Evolutionary conservation across 2,113 vertebrate species (phyloP).

Genomic region (Lucifuga dentata): DNA sequence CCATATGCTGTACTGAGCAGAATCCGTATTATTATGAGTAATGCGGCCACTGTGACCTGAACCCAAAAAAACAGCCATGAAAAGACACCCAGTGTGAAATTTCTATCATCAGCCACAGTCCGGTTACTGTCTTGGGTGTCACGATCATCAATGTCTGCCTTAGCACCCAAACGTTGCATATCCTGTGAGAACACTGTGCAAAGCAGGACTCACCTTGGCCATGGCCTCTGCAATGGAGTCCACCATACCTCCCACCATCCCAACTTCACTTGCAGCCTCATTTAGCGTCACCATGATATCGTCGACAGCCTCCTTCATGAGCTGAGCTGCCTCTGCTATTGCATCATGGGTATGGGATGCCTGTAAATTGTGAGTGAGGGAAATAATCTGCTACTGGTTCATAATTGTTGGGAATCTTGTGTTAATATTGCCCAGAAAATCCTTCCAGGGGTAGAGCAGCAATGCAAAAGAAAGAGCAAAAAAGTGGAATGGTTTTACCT

Average conservation of each 20-base stretch:
- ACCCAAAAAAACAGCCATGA: too few relatives aligned
- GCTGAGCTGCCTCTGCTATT: constrained; percentile 92
- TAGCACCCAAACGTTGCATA: too few relatives aligned
- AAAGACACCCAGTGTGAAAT: too few relatives aligned
- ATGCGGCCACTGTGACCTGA: too few relatives aligned
- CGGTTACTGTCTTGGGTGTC: neutral
- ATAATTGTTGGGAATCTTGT: too few relatives aligned
- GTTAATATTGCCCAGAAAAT: neutral
- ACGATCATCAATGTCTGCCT: neutral
- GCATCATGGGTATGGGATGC: constrained; percentile 95
- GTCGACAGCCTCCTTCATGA: constrained; percentile 98
- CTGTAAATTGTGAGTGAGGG: constrained; percentile 77
- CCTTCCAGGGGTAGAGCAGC: neutral
- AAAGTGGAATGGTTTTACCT: constrained; percentile 80
- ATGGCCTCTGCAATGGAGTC: constrained; percentile 96
- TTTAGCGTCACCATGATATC: constrained; percentile 98
- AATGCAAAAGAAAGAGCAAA: neutral
- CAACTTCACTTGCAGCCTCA: constrained; percentile 96
- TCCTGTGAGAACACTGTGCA: neutral
- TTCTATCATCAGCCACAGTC: neutral
- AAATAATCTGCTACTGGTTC: too few relatives aligned
- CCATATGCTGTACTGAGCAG: neutral
- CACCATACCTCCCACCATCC: constrained; percentile 98
- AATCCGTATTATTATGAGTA: constrained; percentile 23
- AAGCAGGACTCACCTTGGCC: constrained; percentile 87